Conservation (phyloP, 2,797 vertebrate species). For the Mus minutoides region DNA sequence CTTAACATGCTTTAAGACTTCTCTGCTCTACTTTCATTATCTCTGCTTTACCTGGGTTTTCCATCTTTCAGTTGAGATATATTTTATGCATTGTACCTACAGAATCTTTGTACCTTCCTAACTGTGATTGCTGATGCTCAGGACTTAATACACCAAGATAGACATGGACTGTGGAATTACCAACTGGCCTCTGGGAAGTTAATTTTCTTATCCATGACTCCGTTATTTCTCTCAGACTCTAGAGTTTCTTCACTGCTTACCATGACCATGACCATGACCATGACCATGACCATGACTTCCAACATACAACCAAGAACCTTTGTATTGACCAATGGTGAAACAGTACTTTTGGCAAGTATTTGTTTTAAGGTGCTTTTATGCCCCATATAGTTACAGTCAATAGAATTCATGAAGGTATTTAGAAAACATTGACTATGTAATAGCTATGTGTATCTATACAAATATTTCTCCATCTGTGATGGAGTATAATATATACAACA, state of each 20-base stretch:
- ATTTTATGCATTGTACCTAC: background rate
- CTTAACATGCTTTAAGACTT: background rate
- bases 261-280: no score
- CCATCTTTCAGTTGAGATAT: background rate
- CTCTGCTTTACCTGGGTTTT: background rate
- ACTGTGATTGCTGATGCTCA: background rate
- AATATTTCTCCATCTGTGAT: background rate
- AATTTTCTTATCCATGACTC: background rate
- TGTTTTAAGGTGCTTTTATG: background rate
- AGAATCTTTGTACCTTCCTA: background rate
- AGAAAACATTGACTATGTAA: background rate
- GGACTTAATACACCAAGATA: background rate
- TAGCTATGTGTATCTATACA: background rate
- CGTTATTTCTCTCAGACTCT: background rate
- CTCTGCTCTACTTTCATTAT: background rate
- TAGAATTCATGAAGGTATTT: background rate
- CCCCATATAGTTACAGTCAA: background rate
- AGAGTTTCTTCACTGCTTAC: background rate
- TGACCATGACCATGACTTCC: no score
- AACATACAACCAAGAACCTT: background rate
- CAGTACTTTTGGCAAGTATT: background rate
- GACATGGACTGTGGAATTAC: background rate
- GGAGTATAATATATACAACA: background rate
- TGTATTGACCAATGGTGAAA: background rate
- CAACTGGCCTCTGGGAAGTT: background rate